Base-by-base conservation (phyloP, 1,140 invertebrate species). In the Drosophila ficusphila region DNA sequence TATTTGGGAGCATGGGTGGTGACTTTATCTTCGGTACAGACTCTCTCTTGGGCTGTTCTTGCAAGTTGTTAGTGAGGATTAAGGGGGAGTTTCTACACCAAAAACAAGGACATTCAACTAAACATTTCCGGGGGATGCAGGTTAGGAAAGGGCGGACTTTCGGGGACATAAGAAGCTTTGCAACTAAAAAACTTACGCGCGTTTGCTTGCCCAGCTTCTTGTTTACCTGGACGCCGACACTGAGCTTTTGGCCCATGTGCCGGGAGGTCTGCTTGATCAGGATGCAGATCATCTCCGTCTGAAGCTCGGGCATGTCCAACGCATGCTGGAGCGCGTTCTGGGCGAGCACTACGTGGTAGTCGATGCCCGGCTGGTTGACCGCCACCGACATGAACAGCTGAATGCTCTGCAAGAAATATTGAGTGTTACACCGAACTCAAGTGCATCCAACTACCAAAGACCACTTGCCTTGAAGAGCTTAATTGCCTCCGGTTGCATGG, bases 341-440 rank as follows among this genome's bases (percentile, higher is more conserved):
- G 18, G 97, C 97, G 62, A 99, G 93, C 42, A 97, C 96, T 76
- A 99, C 97, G 90, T 99, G 98, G 91, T 98, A 98, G 92, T 99
- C 98, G 79, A 99, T 98, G 76, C 97, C 97, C 31, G 97, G 96
- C 78, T 98, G 96, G 92, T 99, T 98, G 62, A 99, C 95, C 12
- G 96, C 95, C 68, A 98, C 97, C 12, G 97, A 98, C 94, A 97
- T 98, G 92, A 98, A 99, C 75, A 98, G 93, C 90, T 98, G 97
- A 76, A 97, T 95, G 91, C 97, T 97, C 96, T 98, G 92, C 5
- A 21, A 29, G n/a, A 0, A 1, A 6, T 25, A 1, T 4, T 12
- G 5, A 6, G 6, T 11, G 4, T 18, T 19, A 4, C 1, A 8
- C 1, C 4, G 6, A 9, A 21, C 2, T 21, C 11, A 12, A 21